phyloP scores from a whole-genome alignment of 1,140 invertebrate species.

The Diorhabda elongata region DNA sequence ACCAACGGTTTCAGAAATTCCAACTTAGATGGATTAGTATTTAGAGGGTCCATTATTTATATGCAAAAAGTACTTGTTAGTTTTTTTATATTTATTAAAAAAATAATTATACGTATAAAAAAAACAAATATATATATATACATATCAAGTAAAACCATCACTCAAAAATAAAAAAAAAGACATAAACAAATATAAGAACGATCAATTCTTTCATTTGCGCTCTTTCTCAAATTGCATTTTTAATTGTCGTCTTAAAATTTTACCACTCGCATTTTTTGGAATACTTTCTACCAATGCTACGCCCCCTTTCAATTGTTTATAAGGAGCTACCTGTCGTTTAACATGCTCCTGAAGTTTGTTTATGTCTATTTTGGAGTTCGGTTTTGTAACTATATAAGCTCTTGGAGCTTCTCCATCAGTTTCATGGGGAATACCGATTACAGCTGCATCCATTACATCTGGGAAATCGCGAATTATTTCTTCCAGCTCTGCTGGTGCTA shows the following conservation, averaged over 20 bases:
- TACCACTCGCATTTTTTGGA: constrained; percentile 64
- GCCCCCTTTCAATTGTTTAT: constrained; percentile 51
- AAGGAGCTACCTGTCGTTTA: constrained; percentile 45
- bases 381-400: constrained; percentile 61
- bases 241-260: constrained; percentile 58
- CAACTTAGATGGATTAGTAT: no score
- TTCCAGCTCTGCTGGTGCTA: constrained; percentile 86
- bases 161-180: not conserved
- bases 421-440: constrained; percentile 73
- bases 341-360: constrained; percentile 49
- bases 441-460: constrained; percentile 72
- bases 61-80: no score
- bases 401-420: constrained; percentile 71
- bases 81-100: no score
- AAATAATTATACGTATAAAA: no score
- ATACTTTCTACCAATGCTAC: constrained; percentile 54
- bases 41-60: no score
- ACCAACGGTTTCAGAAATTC: no score
- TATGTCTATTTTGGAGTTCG: constrained; percentile 52
- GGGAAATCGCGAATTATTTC: constrained; percentile 73
- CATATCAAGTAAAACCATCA: no score
- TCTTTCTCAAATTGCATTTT: constrained; percentile 39
- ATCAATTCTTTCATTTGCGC: not conserved
- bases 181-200: not conserved
- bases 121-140: no score